These are phyloP conservation scores for Circaetus cinerascens DNA, from an alignment of 2,113 vertebrate species.

Conservation along the genomic window DNA sequence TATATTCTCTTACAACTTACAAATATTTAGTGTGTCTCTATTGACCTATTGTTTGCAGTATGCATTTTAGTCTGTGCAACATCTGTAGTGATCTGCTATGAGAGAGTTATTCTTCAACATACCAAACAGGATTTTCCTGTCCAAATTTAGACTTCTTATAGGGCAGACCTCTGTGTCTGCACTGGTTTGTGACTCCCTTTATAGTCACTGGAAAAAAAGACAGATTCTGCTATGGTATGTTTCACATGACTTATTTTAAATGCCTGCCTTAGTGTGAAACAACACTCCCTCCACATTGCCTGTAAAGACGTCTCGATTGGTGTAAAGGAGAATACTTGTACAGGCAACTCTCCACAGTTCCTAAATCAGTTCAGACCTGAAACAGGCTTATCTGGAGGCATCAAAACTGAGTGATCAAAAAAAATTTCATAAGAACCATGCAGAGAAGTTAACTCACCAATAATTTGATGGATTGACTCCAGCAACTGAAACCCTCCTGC, in stretches of 20 bases:
- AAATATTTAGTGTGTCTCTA: neutral
- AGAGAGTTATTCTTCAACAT: neutral
- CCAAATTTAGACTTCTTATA: neutral
- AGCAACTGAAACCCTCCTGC: neutral
- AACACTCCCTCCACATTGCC: neutral
- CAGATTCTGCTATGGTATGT: neutral
- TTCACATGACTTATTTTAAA: neutral
- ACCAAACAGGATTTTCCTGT: neutral
- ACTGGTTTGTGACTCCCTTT: neutral
- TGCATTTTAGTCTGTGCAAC: neutral
- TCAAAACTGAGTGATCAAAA: neutral
- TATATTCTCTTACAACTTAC: neutral
- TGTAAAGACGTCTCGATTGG: rapidly evolving
- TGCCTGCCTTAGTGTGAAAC: neutral
- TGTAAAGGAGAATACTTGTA: neutral
- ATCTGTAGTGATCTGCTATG: neutral
- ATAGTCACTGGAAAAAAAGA: neutral
- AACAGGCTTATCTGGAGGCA: neutral
- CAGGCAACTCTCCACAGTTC: neutral
- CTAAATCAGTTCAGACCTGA: neutral
- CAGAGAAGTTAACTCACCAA: neutral
- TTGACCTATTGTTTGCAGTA: neutral
- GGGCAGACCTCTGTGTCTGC: neutral
- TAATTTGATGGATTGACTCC: neutral
- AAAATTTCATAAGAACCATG: neutral